Base-by-base conservation (phyloP, 2,888 invertebrate species). In the Drosophila vallismaia region DNA sequence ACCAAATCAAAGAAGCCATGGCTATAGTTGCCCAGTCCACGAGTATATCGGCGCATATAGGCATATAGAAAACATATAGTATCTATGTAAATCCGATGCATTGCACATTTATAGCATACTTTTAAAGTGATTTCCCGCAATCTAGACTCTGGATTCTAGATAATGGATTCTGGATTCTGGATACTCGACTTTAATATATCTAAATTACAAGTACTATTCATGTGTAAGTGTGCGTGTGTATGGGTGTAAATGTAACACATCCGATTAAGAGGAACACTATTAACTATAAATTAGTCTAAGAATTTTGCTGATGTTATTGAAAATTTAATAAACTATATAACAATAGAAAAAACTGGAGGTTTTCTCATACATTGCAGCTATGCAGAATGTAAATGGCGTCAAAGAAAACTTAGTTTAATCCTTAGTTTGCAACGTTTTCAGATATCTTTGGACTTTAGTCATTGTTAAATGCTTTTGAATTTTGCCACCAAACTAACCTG, bases 301-400 rank as follows among this genome's bases (percentile, higher is more conserved):
- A 73, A 58, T 71, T 86, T 84, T 71, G 88, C 84, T 88, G 84
- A 84, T 84, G 84, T 84, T 84, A 88, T 84, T 81, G 72, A 88
- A 86, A 86, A 81, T 63, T 62, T 56, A 75, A 71, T 62, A 75
- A 74, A 75, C 57, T 42, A 64, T 40, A 58, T 58, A 40, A 63
- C 58, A 56, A 57, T 38, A 56, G 40, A 19, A 19, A 19, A 1
- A 19, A 19, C 19, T 19, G 2, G 2, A 2, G 19, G 19, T 19
- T 19, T 2, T 19, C 19, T 19, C 19, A 19, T 19, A 19, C 19
- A 19, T 19, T 19, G 1, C 19, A 19, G 19, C 2, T 19, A 19
- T 19, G 2, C 19, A 19, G 2, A 19, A 19, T 19, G 19, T 19
- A 19, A 19, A 19, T 19, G 19, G 19, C 19, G 14, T 14, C 14